Conservation (phyloP, 2,888 invertebrate genomes). For the Drosophila setosimentum region DNA sequence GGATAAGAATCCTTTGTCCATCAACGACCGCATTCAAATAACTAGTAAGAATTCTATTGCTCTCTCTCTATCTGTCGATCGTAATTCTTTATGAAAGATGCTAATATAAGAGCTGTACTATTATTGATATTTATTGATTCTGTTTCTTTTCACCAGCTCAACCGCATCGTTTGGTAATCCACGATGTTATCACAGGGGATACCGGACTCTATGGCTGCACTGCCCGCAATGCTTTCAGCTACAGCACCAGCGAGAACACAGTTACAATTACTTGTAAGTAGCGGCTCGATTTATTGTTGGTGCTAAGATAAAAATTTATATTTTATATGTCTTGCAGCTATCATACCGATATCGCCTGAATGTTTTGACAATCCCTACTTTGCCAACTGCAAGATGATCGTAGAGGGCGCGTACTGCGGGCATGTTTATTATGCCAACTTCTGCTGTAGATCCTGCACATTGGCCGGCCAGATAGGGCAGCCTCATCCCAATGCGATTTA, state of each 20-base stretch:
- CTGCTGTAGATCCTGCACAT: slow-evolving; percentile 97
- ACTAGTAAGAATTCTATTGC: slow-evolving; percentile 86
- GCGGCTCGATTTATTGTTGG: neutral
- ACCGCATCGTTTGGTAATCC: slow-evolving; percentile 90
- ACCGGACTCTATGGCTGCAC: slow-evolving; percentile 93
- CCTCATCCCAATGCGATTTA: slow-evolving; percentile 82
- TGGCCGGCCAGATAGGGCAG: slow-evolving; percentile 90
- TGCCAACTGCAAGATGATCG: slow-evolving; percentile 95
- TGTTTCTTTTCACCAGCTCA: slow-evolving; percentile 85
- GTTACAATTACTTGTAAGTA: slow-evolving; percentile 91
- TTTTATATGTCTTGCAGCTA: slow-evolving; percentile 63
- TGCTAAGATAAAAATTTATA: neutral
- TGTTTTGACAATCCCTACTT: slow-evolving; percentile 95
- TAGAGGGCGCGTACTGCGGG: slow-evolving; percentile 92
- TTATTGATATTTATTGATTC: neutral
- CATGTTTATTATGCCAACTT: slow-evolving; percentile 96
- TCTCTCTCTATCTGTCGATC: too few species aligned
- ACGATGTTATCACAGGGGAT: slow-evolving; percentile 88
- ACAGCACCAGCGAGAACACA: slow-evolving; percentile 88
- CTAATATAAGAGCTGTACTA: neutral
- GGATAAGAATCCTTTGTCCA: slow-evolving; percentile 87
- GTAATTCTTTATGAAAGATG: neutral
- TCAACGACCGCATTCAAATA: slow-evolving; percentile 88
- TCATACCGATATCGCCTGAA: slow-evolving; percentile 89
- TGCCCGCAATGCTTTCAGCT: slow-evolving; percentile 91